Conservation (phyloP, 2,888 invertebrate genomes). For the Pocota personata region DNA sequence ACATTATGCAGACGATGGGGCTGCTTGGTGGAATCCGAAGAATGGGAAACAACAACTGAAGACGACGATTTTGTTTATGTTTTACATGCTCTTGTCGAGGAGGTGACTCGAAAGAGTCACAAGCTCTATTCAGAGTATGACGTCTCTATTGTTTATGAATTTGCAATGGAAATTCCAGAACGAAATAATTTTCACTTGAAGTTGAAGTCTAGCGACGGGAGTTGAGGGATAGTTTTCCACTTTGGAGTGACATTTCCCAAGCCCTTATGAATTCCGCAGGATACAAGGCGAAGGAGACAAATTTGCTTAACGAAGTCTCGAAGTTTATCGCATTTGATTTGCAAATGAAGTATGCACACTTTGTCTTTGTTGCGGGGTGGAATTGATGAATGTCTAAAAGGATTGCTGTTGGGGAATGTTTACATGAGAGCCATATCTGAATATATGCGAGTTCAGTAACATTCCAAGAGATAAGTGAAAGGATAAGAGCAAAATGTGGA, state of each 20-base stretch:
- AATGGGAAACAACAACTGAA: constrained; percentile 35
- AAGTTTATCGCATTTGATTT: constrained; percentile 63
- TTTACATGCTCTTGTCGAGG: constrained; percentile 55
- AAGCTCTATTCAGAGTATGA: constrained; percentile 9
- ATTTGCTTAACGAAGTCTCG: constrained; percentile 63
- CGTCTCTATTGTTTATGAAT: constrained; percentile 63
- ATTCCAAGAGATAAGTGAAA: constrained; percentile 22
- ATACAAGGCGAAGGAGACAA: background rate
- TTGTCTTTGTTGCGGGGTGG: constrained; percentile 11
- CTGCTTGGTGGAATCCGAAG: background rate
- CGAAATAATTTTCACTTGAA: constrained; percentile 62
- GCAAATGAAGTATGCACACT: constrained; percentile 40
- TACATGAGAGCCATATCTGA: constrained; percentile 2
- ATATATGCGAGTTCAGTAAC: constrained; percentile 33
- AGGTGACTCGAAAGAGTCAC: constrained; percentile 37
- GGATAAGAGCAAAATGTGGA: background rate
- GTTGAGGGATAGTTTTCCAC: constrained; percentile 35
- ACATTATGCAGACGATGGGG: constrained; percentile 32
- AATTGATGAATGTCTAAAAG: constrained; percentile 55
- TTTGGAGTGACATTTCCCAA: constrained; percentile 31
- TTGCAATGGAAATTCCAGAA: constrained; percentile 61
- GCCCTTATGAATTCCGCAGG: constrained; percentile 44
- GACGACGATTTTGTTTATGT: constrained; percentile 62
- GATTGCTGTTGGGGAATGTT: background rate
- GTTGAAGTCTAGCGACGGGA: background rate